phyloP scores from a whole-genome alignment of 1,140 invertebrate genomes.

The Colletes gigas region DNA sequence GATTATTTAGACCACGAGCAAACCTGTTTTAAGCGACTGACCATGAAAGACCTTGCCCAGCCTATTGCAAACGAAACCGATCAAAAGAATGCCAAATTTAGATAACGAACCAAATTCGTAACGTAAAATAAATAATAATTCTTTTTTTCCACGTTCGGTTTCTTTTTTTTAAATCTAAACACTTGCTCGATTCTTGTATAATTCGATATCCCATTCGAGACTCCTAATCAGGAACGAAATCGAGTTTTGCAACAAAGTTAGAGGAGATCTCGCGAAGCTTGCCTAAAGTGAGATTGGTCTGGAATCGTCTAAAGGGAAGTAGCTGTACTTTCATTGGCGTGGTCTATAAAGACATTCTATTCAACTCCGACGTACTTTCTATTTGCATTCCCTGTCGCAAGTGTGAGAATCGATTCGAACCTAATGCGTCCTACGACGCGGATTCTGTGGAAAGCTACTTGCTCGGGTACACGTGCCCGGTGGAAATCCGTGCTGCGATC shows the following conservation, averaged over 20 bases:
- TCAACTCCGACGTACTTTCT: conserved; percentile 55
- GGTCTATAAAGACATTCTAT: conserved; percentile 62
- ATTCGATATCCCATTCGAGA: background rate
- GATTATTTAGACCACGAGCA: no score
- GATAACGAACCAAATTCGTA: no score
- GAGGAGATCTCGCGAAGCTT: conserved; percentile 50
- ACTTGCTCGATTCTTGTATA: background rate
- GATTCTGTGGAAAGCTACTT: conserved; percentile 21
- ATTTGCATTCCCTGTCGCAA: conserved; percentile 67
- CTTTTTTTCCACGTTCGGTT: no score
- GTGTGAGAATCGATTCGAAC: conserved; percentile 67
- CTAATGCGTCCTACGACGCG: conserved; percentile 52
- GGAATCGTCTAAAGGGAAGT: conserved; percentile 26
- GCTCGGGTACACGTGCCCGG: background rate
- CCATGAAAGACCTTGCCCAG: no score
- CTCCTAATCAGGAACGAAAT: conserved; percentile 16
- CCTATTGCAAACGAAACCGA: no score
- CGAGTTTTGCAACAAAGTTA: conserved; percentile 45
- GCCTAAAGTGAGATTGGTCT: conserved; percentile 37
- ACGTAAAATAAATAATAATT: no score
- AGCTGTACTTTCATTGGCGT: conserved; percentile 63
- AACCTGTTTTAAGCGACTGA: no score
- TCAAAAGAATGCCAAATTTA: no score
- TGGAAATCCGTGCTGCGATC: conserved; percentile 22
- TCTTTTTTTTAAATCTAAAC: background rate